Evolutionary conservation across 2,113 vertebrate genomes (phyloP).

Genomic region (Bubalus kerabau): DNA sequence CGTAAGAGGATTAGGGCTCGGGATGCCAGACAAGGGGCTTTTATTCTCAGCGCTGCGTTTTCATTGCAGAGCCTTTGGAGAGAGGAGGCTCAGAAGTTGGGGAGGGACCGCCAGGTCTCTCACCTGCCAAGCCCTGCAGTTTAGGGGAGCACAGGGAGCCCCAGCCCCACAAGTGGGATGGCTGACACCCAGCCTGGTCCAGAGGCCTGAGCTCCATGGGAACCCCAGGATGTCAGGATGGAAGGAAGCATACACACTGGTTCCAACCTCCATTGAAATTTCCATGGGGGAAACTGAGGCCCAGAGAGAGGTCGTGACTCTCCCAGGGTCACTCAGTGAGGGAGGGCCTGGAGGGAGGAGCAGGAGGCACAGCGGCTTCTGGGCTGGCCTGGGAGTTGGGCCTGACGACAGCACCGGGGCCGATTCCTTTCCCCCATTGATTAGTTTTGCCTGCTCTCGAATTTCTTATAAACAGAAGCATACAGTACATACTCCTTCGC

Average conservation of each 20-base stretch:
- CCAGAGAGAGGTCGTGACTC: background rate
- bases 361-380: background rate
- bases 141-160: background rate
- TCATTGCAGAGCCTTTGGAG: background rate
- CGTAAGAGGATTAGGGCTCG: constrained; percentile 61
- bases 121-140: background rate
- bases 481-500: rapidly evolving
- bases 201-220: background rate
- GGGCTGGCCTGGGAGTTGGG: background rate
- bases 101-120: background rate
- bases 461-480: background rate
- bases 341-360: background rate
- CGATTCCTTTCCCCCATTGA: background rate
- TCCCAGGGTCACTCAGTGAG: background rate
- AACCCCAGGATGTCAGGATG: background rate
- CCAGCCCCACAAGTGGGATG: background rate
- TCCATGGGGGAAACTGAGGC: background rate
- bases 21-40: constrained; percentile 73
- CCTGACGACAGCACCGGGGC: background rate
- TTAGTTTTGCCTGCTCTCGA: background rate
- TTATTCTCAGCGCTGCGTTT: constrained; percentile 65
- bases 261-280: background rate
- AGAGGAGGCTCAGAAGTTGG: background rate
- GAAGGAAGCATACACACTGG: background rate
- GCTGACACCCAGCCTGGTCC: background rate